Conservation (phyloP, 1,140 invertebrate genomes). For the Catajapyx aquilonaris region DNA sequence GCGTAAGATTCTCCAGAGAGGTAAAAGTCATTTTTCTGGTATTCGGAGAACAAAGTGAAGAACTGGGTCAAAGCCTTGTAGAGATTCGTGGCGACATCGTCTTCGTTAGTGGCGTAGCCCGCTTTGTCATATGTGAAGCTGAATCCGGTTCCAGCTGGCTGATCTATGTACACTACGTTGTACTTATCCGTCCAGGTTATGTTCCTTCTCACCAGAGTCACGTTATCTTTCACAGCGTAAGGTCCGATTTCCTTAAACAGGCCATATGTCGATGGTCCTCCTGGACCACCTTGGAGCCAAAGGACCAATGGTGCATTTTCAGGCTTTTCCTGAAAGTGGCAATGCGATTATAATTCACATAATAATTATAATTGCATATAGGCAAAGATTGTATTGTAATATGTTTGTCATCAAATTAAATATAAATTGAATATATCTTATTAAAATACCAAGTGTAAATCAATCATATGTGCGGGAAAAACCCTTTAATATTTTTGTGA, state of each 20-base stretch:
- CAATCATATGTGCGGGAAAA: too few species aligned
- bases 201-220: slow-evolving; percentile 16
- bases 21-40: slow-evolving; percentile 16
- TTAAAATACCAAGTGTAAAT: too few species aligned
- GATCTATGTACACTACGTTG: slow-evolving; percentile 30
- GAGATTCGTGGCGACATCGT: slow-evolving; percentile 12
- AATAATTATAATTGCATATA: not conserved
- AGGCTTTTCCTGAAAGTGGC: slow-evolving; percentile 12
- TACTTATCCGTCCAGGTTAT: slow-evolving; percentile 24
- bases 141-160: slow-evolving; percentile 24
- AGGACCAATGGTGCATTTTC: slow-evolving; percentile 23
- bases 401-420: not conserved
- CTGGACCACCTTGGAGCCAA: slow-evolving; percentile 33
- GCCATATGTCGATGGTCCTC: slow-evolving; percentile 27
- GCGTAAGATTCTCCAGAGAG: slow-evolving; percentile 31
- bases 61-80: slow-evolving; percentile 14
- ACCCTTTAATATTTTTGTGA: too few species aligned
- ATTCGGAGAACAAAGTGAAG: slow-evolving; percentile 15
- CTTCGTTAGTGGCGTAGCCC: slow-evolving; percentile 12
- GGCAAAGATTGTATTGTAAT: too few species aligned
- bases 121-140: slow-evolving; percentile 12
- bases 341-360: not conserved
- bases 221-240: slow-evolving; percentile 18
- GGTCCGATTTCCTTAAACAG: slow-evolving; percentile 30
- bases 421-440: too few species aligned